A percentile compares a stretch with the other conserved stretches of the same genome.
These are phyloP conservation scores for Pipra filicauda DNA, from an alignment of 2,113 vertebrate species.

Conservation along the genomic window DNA sequence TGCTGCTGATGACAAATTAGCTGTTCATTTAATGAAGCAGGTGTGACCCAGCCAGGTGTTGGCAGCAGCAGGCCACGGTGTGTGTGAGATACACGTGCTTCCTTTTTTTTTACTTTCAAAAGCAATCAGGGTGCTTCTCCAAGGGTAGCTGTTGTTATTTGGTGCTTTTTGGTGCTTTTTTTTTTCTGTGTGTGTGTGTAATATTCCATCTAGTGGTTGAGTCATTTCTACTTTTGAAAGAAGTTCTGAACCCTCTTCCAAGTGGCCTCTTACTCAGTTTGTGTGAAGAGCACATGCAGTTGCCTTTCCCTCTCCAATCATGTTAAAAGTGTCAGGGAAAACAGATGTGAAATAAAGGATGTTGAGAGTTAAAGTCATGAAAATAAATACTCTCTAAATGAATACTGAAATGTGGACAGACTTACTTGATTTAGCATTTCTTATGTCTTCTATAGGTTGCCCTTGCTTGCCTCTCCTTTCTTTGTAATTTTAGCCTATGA, in stretches of 20 bases:
- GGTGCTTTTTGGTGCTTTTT: neutral
- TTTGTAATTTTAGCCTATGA: neutral
- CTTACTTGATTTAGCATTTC: neutral
- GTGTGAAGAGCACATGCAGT: neutral
- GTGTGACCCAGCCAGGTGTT: neutral
- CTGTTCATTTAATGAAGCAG: conserved; percentile 3
- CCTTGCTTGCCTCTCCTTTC: neutral
- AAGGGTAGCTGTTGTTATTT: neutral
- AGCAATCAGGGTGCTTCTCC: neutral
- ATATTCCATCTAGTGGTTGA: neutral
- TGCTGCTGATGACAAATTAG: neutral
- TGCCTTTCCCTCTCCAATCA: neutral
- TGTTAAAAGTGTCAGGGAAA: neutral
- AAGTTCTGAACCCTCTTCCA: neutral
- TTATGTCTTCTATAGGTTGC: neutral
- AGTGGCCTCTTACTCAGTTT: neutral
- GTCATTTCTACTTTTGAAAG: neutral
- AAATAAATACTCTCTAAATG: neutral
- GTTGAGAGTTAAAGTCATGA: neutral
- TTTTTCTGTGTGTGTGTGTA: neutral
- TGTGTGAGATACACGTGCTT: neutral
- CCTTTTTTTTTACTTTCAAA: neutral
- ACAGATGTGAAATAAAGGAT: neutral
- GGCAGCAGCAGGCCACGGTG: neutral
- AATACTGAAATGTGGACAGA: neutral